Conservation (phyloP, 2,888 invertebrate species). For the Caradrina kadenii region DNA sequence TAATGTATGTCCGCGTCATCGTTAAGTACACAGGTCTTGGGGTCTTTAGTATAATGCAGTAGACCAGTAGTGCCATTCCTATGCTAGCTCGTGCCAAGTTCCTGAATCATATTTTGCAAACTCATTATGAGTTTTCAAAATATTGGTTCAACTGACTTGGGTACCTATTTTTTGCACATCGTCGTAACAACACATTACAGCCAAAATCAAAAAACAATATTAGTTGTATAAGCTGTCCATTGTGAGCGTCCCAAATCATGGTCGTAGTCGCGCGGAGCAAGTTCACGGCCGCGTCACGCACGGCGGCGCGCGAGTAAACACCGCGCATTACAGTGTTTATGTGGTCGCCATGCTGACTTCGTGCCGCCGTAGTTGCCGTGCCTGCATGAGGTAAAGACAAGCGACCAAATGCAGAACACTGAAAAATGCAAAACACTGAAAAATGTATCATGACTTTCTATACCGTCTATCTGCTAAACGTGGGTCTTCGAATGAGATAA, state of each 20-base stretch:
- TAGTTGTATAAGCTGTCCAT: constrained; percentile 4
- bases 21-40: no score
- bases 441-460: neutral
- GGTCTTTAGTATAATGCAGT: neutral
- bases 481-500: no score
- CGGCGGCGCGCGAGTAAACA: constrained; percentile 39
- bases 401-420: neutral
- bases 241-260: constrained; percentile 31
- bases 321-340: constrained; percentile 47
- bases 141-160: neutral
- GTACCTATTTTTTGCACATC: neutral
- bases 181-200: neutral
- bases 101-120: neutral
- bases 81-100: no score
- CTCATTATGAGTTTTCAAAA: constrained; percentile 7
- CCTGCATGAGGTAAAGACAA: neutral
- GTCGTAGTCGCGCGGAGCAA: constrained; percentile 34
- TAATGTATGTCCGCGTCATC: no score
- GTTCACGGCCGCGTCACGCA: constrained; percentile 62
- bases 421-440: neutral
- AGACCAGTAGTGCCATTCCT: neutral
- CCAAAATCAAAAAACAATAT: constrained; percentile 9
- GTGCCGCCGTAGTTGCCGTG: neutral
- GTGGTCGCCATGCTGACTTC: constrained; percentile 16
- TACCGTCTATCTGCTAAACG: neutral